Percentiles rank a stretch among this genome's conserved stretches.
phyloP scores from a whole-genome alignment of 1,140 invertebrate species.

The Drosophila burlai region DNA sequence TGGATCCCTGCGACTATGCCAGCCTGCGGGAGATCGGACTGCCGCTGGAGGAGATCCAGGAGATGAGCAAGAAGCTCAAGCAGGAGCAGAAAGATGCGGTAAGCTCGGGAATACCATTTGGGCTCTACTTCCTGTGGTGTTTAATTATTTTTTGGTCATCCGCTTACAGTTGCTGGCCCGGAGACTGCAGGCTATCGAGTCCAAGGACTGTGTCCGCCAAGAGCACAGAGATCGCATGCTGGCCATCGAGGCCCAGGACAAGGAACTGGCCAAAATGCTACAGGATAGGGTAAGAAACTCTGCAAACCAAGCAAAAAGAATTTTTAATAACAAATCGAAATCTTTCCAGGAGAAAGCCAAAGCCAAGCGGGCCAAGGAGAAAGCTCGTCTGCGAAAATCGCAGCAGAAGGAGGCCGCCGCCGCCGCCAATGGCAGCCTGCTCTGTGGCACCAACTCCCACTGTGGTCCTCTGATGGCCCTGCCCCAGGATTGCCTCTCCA shows the following conservation, averaged over 20 bases:
- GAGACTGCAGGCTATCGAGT: constrained; percentile 87
- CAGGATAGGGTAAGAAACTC: constrained; percentile 90
- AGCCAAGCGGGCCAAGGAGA: constrained; percentile 88
- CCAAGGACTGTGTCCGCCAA: constrained; percentile 86
- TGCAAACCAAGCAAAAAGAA: background rate
- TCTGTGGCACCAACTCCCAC: constrained; percentile 58
- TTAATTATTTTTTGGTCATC: background rate
- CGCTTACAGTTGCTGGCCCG: constrained; percentile 85
- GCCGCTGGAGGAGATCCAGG: constrained; percentile 87
- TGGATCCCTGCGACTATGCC: constrained; percentile 82
- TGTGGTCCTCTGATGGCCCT: constrained; percentile 70
- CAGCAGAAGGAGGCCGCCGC: constrained; percentile 84
- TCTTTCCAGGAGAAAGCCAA: constrained; percentile 89
- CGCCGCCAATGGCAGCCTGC: constrained; percentile 80
- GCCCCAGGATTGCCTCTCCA: constrained; percentile 73
- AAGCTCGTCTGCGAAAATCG: constrained; percentile 88
- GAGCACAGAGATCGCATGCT: constrained; percentile 88
- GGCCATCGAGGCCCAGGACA: constrained; percentile 96
- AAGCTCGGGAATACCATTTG: too few relatives aligned
- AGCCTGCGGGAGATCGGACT: constrained; percentile 86
- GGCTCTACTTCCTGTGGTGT: too few relatives aligned
- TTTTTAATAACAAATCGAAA: too few relatives aligned
- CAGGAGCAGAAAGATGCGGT: constrained; percentile 88
- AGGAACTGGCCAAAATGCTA: constrained; percentile 94
- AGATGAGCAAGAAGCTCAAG: constrained; percentile 86